Conservation (phyloP, 53 echinoderm and acorn worm species). For the Henricia sp. region DNA sequence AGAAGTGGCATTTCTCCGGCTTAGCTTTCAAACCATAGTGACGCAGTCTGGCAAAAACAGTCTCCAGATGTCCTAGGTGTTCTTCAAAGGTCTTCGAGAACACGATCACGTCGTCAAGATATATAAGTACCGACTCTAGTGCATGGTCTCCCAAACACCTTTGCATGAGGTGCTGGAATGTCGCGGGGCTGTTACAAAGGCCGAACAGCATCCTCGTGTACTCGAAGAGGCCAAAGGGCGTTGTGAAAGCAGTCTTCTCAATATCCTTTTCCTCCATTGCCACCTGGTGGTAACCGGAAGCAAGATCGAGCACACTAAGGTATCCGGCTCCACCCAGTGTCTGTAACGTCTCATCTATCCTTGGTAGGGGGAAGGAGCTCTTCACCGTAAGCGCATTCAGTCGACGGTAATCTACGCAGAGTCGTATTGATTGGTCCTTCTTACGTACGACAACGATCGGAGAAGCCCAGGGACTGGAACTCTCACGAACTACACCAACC, state of each 20-base stretch:
- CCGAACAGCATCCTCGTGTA: conserved; percentile 44
- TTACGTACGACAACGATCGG: conserved; percentile 47
- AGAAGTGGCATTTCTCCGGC: conserved; percentile 37
- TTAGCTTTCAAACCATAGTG: conserved; percentile 34
- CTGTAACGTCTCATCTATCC: conserved; percentile 54
- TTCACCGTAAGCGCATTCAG: conserved; percentile 31
- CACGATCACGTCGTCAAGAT: conserved; percentile 49
- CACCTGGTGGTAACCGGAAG: conserved; percentile 57
- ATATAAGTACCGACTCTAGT: conserved; percentile 52
- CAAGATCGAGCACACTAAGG: conserved; percentile 63
- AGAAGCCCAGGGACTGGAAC: conserved; percentile 43
- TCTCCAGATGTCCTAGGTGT: conserved; percentile 10
- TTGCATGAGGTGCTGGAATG: conserved; percentile 64
- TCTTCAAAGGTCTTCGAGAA: conserved; percentile 43
- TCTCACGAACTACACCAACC: conserved; percentile 48
- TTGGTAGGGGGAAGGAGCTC: conserved; percentile 35
- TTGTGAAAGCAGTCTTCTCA: conserved; percentile 66
- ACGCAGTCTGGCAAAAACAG: conserved; percentile 27
- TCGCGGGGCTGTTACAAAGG: conserved; percentile 15
- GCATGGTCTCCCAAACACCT: conserved; percentile 28
- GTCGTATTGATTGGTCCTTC: conserved; percentile 33
- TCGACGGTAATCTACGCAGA: conserved; percentile 42
- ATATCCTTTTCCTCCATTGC: conserved; percentile 37
- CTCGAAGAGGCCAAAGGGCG: conserved; percentile 39
- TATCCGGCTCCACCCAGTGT: conserved; percentile 45